These are phyloP conservation scores for Drosophila bifasciata DNA, from an alignment of 1,140 invertebrate genomes.

Conservation along the genomic window DNA sequence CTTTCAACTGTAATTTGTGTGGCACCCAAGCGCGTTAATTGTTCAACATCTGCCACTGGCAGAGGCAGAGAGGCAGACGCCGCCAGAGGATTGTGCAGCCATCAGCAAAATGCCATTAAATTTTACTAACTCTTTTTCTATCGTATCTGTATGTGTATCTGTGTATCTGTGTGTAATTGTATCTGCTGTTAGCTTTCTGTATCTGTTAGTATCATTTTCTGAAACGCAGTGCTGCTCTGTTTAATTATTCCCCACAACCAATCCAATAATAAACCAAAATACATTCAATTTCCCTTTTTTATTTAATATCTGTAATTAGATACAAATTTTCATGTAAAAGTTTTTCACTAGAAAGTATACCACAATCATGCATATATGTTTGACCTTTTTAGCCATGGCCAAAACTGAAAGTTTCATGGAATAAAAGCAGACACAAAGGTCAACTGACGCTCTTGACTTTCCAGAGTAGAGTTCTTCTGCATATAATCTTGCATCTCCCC, in stretches of 20 bases:
- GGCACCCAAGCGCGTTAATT: slow-evolving; percentile 47
- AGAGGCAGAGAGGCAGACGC: slow-evolving; percentile 11
- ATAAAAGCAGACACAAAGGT: slow-evolving; percentile 48
- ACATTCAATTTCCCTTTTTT: slow-evolving; percentile 60
- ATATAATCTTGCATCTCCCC: neutral
- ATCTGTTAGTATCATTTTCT: slow-evolving; percentile 11
- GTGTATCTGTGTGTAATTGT: slow-evolving; percentile 22
- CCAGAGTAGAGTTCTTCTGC: slow-evolving; percentile 20
- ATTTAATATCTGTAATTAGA: slow-evolving; percentile 41
- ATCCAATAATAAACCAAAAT: slow-evolving; percentile 59
- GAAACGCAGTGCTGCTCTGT: slow-evolving; percentile 54
- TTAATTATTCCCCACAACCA: slow-evolving; percentile 47
- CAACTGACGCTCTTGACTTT: slow-evolving; percentile 42
- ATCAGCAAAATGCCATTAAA: slow-evolving; percentile 51
- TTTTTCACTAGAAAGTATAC: slow-evolving; percentile 13
- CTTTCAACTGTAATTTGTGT: slow-evolving; percentile 45
- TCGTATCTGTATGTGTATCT: slow-evolving; percentile 25
- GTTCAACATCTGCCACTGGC: slow-evolving; percentile 29
- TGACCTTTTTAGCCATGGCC: slow-evolving; percentile 41
- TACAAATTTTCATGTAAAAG: slow-evolving; percentile 3
- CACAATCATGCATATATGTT: neutral
- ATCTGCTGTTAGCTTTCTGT: neutral
- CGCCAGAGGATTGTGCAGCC: slow-evolving; percentile 36
- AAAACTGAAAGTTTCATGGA: slow-evolving; percentile 39
- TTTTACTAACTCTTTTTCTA: slow-evolving; percentile 22